Evolutionary conservation across 2,113 vertebrate genomes (phyloP), one percentile per base, ranked within the genome.

Genomic region (Tachuris rubrigastra): DNA sequence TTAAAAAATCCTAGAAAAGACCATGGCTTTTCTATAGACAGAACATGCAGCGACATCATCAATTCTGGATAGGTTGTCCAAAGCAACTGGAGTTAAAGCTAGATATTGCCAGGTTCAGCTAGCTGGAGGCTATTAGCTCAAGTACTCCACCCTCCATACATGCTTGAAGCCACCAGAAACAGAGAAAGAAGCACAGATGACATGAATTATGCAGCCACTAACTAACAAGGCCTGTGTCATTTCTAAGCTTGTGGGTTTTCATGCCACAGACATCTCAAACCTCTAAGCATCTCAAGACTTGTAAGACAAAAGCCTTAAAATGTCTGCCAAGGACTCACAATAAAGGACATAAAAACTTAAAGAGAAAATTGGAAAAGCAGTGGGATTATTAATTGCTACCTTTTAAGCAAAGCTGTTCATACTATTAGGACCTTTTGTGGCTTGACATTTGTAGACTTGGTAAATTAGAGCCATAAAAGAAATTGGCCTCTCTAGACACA

Each of bases 381-480:
- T 69, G 18, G 15, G 39, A 82, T 90, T 94, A 91, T 94, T 97
- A 95, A 96, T 87, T 87, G 69, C 87, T 93, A 47, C 50, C 59
- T 79, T 91, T 92, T 90, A 92, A 93, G 76, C 59, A 93, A 93
- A 96, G n/a, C 33, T 76, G 44, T 65, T 78, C 80, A 68, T 65
- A 89, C 60, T 79, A 74, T 63, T 84, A 75, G 69, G 66, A 94
- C 69, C 83, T 75, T 88, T 78, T 66, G 68, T 90, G 73, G 37
- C 65, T 94, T 93, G 80, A 50, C 80, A 92, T 97, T 95, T 96
- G 93, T 85, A 87, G 93, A 37, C 58, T 78, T 59, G 44, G 66
- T 84, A 91, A 93, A 92, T 96, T 90, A 93, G 39, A 94, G 28
- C 20, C 58, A 53, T 82, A 90, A 91, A 93, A 74, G 52, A 74